Percentiles rank a stretch among this genome's conserved stretches.
Conservation (phyloP, 2,113 vertebrate genomes). For the Gymnarchus niloticus region DNA sequence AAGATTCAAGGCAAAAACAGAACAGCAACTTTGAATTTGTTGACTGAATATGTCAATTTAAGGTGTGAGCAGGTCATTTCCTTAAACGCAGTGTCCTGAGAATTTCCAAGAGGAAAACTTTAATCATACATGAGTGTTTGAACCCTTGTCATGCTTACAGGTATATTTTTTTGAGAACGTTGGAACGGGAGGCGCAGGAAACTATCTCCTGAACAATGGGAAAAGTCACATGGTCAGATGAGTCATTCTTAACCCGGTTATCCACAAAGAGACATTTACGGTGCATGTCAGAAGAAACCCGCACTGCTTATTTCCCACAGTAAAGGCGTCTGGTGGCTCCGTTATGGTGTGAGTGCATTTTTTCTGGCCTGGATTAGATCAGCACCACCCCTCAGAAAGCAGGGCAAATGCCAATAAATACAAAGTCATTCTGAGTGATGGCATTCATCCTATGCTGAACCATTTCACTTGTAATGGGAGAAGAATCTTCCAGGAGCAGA, state of each 20-base stretch:
- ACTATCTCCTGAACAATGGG: background rate
- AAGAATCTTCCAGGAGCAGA: background rate
- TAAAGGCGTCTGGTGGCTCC: background rate
- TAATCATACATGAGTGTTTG: background rate
- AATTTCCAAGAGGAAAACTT: background rate
- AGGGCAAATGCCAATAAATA: background rate
- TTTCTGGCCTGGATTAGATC: background rate
- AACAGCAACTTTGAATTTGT: background rate
- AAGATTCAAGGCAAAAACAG: background rate
- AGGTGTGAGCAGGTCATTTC: background rate
- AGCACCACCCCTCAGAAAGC: background rate
- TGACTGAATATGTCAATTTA: background rate
- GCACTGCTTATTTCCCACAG: background rate
- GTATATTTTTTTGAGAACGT: background rate
- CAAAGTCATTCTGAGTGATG: background rate
- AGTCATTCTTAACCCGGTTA: background rate
- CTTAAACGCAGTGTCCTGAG: background rate
- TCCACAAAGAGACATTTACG: background rate
- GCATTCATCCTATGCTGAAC: background rate
- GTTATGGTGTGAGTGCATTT: background rate
- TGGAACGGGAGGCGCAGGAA: background rate
- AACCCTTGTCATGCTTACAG: background rate
- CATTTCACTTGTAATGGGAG: background rate
- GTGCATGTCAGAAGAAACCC: background rate
- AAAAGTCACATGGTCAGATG: background rate